Conservation (phyloP, 2,888 invertebrate genomes). For the Ormyrus thymus region DNA sequence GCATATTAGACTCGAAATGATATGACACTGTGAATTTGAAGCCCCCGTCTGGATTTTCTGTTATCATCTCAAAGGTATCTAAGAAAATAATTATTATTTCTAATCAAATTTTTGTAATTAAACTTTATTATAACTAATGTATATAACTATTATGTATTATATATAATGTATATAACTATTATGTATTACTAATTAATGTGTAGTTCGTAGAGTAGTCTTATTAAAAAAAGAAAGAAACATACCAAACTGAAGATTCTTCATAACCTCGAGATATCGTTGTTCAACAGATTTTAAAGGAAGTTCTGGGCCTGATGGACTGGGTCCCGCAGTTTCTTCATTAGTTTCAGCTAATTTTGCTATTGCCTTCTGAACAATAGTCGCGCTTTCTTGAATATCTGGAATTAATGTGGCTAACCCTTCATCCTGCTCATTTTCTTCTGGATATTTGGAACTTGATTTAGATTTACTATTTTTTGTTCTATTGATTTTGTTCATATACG, state of each 20-base stretch:
- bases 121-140: too few species aligned
- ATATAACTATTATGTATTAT: too few species aligned
- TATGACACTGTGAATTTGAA: conserved; percentile 91
- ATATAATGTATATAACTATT: too few species aligned
- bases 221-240: conserved; percentile 64
- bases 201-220: not conserved
- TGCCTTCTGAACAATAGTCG: conserved; percentile 76
- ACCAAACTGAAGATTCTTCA: conserved; percentile 94
- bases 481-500: conserved; percentile 89
- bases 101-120: not conserved
- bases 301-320: conserved; percentile 74
- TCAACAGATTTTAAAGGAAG: conserved; percentile 79
- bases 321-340: conserved; percentile 70
- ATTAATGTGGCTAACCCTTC: conserved; percentile 92
- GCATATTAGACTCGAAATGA: conserved; percentile 91
- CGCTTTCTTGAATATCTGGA: conserved; percentile 91
- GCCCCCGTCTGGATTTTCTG: conserved; percentile 84
- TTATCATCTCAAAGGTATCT: conserved; percentile 95
- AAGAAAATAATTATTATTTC: conserved; percentile 49
- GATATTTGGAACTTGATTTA: conserved; percentile 67
- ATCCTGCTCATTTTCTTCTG: conserved; percentile 87
- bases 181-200: too few species aligned
- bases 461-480: conserved; percentile 68
- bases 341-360: conserved; percentile 68
- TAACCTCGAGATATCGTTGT: conserved; percentile 88